These are phyloP conservation scores for Agelas oroides DNA, from an alignment of 37 sponge, comb jelly and placozoan species.

Conservation along the genomic window DNA sequence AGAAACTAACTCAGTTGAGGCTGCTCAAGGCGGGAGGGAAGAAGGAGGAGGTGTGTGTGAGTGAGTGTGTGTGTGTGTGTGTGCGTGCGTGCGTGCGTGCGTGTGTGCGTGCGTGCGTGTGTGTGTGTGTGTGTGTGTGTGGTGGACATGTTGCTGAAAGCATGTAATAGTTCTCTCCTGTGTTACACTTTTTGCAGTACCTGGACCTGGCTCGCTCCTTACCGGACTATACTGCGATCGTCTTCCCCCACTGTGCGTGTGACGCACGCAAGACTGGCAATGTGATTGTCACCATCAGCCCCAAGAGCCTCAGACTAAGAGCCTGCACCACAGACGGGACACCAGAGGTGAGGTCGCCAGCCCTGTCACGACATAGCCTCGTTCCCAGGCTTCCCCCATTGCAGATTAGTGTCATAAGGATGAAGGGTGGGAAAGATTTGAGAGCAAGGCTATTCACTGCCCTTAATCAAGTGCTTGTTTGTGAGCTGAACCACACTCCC, in stretches of 20 bases:
- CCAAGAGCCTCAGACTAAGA: slow-evolving; percentile 42
- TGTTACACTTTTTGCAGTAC: slow-evolving; percentile 51
- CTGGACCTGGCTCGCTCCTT: slow-evolving; percentile 67
- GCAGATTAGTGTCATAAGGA: background rate
- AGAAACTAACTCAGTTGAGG: slow-evolving; percentile 33
- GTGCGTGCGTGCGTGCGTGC: no score
- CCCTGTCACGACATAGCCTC: no score
- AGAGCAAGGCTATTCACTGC: background rate
- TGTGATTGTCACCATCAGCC: slow-evolving; percentile 73
- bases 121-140: no score
- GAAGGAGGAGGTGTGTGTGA: slow-evolving; percentile 45
- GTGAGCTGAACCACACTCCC: no score
- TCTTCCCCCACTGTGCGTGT: slow-evolving; percentile 92
- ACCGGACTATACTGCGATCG: slow-evolving; percentile 74
- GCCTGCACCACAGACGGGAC: slow-evolving; percentile 84
- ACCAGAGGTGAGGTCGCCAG: slow-evolving; percentile 61
- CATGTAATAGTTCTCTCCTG: no score
- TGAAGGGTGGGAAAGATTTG: background rate
- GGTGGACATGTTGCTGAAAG: no score
- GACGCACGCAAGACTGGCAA: slow-evolving; percentile 95
- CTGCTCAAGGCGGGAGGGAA: slow-evolving; percentile 35
- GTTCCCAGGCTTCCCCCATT: no score
- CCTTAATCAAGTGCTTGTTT: no score
- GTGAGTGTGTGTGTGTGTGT: no score
- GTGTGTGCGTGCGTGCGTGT: no score